Percentiles rank a stretch among this genome's conserved stretches.
Evolutionary conservation across 2,113 vertebrate genomes (phyloP).

Genomic region (Lasiurus borealis): DNA sequence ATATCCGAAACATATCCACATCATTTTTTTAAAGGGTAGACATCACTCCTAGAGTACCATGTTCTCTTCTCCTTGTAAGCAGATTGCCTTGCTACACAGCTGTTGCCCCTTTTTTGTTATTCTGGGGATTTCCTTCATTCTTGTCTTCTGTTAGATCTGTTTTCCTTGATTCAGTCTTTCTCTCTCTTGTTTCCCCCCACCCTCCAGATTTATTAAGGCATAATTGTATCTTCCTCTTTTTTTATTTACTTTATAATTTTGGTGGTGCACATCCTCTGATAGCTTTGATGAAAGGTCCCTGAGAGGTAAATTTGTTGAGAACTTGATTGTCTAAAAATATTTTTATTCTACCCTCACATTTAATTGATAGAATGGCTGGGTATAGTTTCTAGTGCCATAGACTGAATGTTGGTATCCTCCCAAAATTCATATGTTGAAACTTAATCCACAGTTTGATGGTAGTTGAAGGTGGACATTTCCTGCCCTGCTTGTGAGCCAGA

Average conservation of each 20-base stretch:
- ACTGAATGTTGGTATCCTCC: not conserved
- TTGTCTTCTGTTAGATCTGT: not conserved
- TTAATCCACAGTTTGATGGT: not conserved
- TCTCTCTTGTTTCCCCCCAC: not conserved
- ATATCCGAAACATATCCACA: not conserved
- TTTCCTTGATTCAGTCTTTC: not conserved
- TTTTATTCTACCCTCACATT: not conserved
- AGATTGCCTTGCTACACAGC: not conserved
- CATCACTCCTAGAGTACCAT: not conserved
- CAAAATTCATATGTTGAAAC: not conserved
- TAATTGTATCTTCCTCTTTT: not conserved
- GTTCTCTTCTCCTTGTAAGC: not conserved
- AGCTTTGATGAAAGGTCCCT: not conserved
- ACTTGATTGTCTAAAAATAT: not conserved
- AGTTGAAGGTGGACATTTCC: not conserved
- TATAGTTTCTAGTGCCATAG: not conserved
- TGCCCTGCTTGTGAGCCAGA: not conserved
- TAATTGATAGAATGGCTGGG: not conserved
- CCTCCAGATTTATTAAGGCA: not conserved
- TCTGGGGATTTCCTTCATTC: conserved; percentile 15
- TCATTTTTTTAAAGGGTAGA: not conserved
- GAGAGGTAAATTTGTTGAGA: not conserved
- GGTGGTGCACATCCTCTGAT: not conserved
- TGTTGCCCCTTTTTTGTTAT: not conserved
- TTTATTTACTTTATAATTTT: conserved; percentile 21